Evolutionary conservation across 1,140 invertebrate genomes (phyloP).

Genomic region (Lanistes nyassanus): DNA sequence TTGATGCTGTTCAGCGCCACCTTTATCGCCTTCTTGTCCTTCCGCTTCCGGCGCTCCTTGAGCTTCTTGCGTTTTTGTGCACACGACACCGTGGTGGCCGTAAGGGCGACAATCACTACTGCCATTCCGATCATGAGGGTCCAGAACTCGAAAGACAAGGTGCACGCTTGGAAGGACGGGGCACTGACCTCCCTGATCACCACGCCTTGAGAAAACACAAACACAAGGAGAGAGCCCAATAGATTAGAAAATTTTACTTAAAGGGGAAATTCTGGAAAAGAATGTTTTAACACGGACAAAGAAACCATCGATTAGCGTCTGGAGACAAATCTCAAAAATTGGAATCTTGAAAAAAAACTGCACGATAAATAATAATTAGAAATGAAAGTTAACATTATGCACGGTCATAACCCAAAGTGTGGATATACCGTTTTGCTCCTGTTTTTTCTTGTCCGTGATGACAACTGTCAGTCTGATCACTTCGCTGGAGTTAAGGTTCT

Average conservation of each 20-base stretch:
- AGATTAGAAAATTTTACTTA: too few species aligned
- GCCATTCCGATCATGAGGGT: conserved; percentile 19
- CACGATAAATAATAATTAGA: too few species aligned
- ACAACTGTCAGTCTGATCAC: conserved; percentile 21
- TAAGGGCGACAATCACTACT: conserved; percentile 17
- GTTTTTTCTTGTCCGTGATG: conserved; percentile 25
- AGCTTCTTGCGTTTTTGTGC: conserved; percentile 16
- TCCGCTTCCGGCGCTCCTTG: conserved; percentile 10
- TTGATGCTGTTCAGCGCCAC: conserved; percentile 22
- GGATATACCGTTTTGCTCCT: neutral
- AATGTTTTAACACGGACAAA: too few species aligned
- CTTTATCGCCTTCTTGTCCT: conserved; percentile 12
- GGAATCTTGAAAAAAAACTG: too few species aligned
- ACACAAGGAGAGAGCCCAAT: too few species aligned
- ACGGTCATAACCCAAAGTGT: too few species aligned
- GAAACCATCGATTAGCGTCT: too few species aligned
- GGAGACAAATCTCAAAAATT: too few species aligned
- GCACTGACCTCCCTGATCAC: neutral
- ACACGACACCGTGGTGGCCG: conserved; percentile 19
- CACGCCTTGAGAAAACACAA: too few species aligned
- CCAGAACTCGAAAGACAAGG: conserved; percentile 25
- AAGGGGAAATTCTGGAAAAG: too few species aligned
- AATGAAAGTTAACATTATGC: too few species aligned
- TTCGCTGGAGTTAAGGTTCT: conserved; percentile 24
- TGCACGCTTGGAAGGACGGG: conserved; percentile 22